These are phyloP conservation scores for Drosophila borborema DNA, from an alignment of 2,888 invertebrate species.

Conservation along the genomic window DNA sequence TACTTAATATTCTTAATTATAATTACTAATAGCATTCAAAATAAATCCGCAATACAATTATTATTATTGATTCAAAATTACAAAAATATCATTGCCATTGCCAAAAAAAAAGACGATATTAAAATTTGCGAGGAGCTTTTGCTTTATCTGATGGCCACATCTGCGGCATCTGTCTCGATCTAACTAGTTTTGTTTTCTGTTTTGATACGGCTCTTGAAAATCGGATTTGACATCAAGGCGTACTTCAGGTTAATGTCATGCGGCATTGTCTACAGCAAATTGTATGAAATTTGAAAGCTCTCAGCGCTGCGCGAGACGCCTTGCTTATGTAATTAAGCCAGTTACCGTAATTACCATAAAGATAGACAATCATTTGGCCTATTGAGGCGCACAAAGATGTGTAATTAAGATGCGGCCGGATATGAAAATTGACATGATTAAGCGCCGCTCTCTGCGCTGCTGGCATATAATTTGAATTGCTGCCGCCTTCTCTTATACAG, in stretches of 20 bases:
- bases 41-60: background rate
- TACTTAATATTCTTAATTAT: background rate
- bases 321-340: conserved; percentile 68
- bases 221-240: conserved; percentile 67
- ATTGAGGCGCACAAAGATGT: conserved; percentile 47
- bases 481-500: conserved; percentile 28
- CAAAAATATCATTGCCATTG: conserved; percentile 28
- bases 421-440: conserved; percentile 63
- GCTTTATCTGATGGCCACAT: conserved; percentile 10
- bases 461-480: conserved; percentile 50
- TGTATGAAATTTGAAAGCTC: conserved; percentile 42
- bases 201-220: conserved; percentile 44
- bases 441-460: conserved; percentile 32
- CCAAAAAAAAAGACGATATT: conserved; percentile 2
- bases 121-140: background rate
- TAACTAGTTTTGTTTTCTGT: conserved; percentile 10
- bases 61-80: background rate
- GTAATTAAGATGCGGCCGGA: conserved; percentile 66
- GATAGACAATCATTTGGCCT: conserved; percentile 64
- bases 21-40: background rate
- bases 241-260: conserved; percentile 58
- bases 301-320: conserved; percentile 27
- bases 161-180: conserved; percentile 22
- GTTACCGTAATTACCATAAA: conserved; percentile 71
- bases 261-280: conserved; percentile 48